These are phyloP conservation scores for Coboldia fuscipes DNA, from an alignment of 1,140 invertebrate genomes.

Conservation along the genomic window DNA sequence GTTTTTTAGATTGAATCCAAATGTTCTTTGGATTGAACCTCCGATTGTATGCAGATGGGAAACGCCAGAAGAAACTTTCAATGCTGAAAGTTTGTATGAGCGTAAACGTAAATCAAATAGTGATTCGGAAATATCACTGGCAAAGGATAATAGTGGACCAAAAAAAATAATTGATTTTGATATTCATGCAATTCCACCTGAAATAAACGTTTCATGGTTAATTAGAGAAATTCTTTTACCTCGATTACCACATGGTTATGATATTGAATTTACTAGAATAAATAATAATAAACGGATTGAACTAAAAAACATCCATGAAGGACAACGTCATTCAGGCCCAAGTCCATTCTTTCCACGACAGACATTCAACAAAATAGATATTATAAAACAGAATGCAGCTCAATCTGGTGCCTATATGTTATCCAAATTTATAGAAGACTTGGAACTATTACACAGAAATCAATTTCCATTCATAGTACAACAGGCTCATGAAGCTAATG, in stretches of 20 bases:
- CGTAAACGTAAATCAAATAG: conserved; percentile 10
- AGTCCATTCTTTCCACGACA: conserved; percentile 13
- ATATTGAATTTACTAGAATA: too few species aligned
- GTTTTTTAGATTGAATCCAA: conserved; percentile 36
- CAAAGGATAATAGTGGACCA: background rate
- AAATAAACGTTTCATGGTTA: conserved; percentile 15
- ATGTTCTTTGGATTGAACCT: conserved; percentile 63
- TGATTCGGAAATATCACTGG: background rate
- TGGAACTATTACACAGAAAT: conserved; percentile 1
- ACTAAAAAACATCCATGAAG: too few species aligned
- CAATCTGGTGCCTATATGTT: background rate
- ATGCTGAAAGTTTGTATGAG: conserved; percentile 12
- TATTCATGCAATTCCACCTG: conserved; percentile 8
- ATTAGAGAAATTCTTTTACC: conserved; percentile 19
- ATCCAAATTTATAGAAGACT: conserved; percentile 2
- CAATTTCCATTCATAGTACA: background rate
- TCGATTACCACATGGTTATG: conserved; percentile 16
- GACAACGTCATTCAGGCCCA: conserved; percentile 5
- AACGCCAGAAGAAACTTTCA: conserved; percentile 12
- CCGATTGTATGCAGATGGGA: conserved; percentile 63
- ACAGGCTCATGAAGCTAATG: conserved; percentile 2
- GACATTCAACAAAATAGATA: conserved; percentile 8
- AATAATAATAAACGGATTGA: too few species aligned
- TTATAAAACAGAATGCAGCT: background rate
- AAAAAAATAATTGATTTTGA: background rate